phyloP scores from a whole-genome alignment of 2,113 vertebrate species.

The Psophia crepitans region DNA sequence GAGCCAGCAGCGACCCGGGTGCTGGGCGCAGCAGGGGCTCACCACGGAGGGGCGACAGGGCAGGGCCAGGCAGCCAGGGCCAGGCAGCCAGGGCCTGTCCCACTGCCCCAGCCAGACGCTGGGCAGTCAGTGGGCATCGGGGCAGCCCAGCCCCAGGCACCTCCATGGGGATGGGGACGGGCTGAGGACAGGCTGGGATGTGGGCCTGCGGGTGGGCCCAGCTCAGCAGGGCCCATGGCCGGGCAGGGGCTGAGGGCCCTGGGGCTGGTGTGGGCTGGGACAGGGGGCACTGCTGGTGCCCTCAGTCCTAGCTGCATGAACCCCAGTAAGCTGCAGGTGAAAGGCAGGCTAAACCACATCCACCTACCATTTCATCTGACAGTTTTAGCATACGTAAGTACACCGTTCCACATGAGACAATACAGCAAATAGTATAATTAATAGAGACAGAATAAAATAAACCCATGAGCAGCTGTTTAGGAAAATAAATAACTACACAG shows the following conservation, averaged over 20 bases:
- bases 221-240: too few species aligned
- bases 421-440: background rate
- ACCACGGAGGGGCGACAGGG: background rate
- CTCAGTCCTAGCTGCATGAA: background rate
- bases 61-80: background rate
- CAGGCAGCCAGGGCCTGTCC: background rate
- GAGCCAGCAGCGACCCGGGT: background rate
- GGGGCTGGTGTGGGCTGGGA: background rate
- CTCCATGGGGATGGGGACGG: background rate
- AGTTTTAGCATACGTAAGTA: background rate
- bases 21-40: rapidly evolving
- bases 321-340: background rate
- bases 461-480: background rate
- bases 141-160: background rate
- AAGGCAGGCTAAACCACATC: background rate
- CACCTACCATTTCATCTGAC: background rate
- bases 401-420: background rate
- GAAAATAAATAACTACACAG: background rate
- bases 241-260: background rate
- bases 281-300: rapidly evolving
- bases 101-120: background rate
- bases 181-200: background rate
- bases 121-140: rapidly evolving
- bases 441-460: background rate
- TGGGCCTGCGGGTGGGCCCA: too few species aligned